Evolutionary conservation across 1,140 invertebrate genomes (phyloP), one percentile per base, ranked within the genome.

Genomic region (Lepidurus couesii): DNA sequence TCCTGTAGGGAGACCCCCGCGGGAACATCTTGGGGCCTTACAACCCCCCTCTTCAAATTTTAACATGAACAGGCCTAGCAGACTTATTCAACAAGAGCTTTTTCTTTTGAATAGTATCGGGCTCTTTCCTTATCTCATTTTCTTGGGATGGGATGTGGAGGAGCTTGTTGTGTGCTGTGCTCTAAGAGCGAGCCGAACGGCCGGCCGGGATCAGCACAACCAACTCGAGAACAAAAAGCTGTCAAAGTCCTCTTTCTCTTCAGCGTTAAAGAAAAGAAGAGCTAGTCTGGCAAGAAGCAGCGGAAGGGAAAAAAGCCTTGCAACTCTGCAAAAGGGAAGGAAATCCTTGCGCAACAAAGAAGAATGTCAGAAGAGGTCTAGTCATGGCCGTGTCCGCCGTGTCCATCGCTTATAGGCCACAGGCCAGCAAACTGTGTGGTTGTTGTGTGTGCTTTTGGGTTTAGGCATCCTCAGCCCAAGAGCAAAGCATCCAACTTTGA

Each of bases 341-440:
- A 65, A 65, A 65, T 65, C 53, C 53, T 16, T 65, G 21, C 53
- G 53, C 53, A 65, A 65, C 53, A 65, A 65, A 65, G 53, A 65
- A 65, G 53, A 65, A 65, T 4, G 53, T 65, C 16, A 21, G 21
- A 65, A 65, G 53, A 65, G 53, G 53, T 65, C 16, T 16, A 16
- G 53, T 65, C 53, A 65, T 65, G 53, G 53, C 21, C n/a, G 21
- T 65, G 9, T 65, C 53, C 53, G 53, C 21, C 53, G 8, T 65
- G 9, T 65, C 53, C 53, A 65, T 65, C 21, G 53, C 53, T 9
- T 7, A 65, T 7, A 65, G 53, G 7, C 53, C 53, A 65, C 16
- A 65, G 53, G 53, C 53, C 53, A 65, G 53, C 53, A 65, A 65
- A 65, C 53, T 21, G 53, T 65, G 6, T 1, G 13, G 7, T 65